These are phyloP conservation scores for Stigmatopora nigra DNA, from an alignment of 2,113 vertebrate species.

Conservation along the genomic window DNA sequence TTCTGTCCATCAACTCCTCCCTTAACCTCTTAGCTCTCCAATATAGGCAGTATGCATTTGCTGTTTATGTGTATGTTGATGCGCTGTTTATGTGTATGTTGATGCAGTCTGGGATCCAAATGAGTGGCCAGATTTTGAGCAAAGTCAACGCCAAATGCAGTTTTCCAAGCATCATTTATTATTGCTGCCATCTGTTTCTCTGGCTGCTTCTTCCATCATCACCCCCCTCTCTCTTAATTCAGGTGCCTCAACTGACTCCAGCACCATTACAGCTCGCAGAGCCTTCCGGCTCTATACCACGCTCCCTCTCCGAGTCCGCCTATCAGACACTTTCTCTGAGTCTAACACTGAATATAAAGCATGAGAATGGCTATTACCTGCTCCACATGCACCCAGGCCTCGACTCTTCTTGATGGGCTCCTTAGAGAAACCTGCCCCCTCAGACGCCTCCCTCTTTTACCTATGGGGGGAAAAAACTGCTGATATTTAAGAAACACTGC, in stretches of 20 bases:
- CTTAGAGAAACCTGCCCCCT: conserved; percentile 49
- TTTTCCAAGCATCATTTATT: conserved; percentile 14
- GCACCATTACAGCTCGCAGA: conserved; percentile 49
- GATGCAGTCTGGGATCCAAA: conserved; percentile 62
- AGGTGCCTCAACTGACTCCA: conserved; percentile 50
- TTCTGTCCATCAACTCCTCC: conserved; percentile 18
- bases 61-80: conserved; percentile 53
- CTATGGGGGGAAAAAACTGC: conserved; percentile 31
- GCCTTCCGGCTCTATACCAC: conserved; percentile 33
- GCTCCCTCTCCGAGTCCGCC: conserved; percentile 51
- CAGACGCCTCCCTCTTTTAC: conserved; percentile 51
- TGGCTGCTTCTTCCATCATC: not conserved
- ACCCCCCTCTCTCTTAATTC: conserved; percentile 55
- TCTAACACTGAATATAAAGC: conserved; percentile 70
- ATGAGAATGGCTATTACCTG: conserved; percentile 62
- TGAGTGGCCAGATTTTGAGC: conserved; percentile 44
- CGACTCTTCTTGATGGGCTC: conserved; percentile 54
- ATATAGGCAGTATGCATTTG: conserved; percentile 36
- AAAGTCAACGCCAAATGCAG: conserved; percentile 23
- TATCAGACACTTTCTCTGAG: conserved; percentile 61
- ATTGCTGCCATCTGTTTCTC: conserved; percentile 20
- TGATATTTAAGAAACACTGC: conserved; percentile 58
- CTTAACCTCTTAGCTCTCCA: conserved; percentile 35
- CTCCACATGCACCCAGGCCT: conserved; percentile 61
- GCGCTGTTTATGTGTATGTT: conserved; percentile 56